Conservation (phyloP, 2,888 invertebrate species). For the Oligia strigilis region DNA sequence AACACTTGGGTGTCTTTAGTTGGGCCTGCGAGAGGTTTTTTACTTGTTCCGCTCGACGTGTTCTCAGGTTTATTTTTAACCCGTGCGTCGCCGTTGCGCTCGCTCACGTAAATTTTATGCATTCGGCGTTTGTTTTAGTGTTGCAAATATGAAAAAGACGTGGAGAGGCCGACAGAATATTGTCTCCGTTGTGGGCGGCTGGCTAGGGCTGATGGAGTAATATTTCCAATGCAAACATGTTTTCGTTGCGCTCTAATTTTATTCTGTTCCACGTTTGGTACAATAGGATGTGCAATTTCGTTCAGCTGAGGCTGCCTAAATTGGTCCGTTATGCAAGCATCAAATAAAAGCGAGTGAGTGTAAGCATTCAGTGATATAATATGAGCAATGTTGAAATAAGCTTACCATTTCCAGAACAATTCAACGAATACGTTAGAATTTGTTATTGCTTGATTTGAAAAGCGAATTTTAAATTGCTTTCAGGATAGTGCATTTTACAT, state of each 20-base stretch:
- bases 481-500: constrained; percentile 52
- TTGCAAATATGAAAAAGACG: constrained; percentile 75
- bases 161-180: constrained; percentile 72
- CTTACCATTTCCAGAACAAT: constrained; percentile 71
- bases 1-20: constrained; percentile 75
- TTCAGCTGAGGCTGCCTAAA: constrained; percentile 80
- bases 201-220: constrained; percentile 73
- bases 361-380: constrained; percentile 74
- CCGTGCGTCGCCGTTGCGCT: constrained; percentile 59
- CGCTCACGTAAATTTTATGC: constrained; percentile 70
- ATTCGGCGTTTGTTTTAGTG: constrained; percentile 72
- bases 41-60: constrained; percentile 73
- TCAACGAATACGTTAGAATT: constrained; percentile 66
- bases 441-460: constrained; percentile 73
- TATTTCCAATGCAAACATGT: constrained; percentile 81
- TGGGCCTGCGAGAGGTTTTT: constrained; percentile 72
- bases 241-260: constrained; percentile 81
- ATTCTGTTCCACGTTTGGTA: constrained; percentile 80
- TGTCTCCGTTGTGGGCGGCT: constrained; percentile 67
- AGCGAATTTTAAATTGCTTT: constrained; percentile 66
- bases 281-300: constrained; percentile 82
- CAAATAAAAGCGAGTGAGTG: constrained; percentile 77
- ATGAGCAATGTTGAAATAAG: constrained; percentile 74
- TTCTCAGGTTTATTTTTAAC: constrained; percentile 71
- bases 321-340: constrained; percentile 80